phyloP scores from a whole-genome alignment of 2,797 vertebrate genomes.

The Mareca strepera region DNA sequence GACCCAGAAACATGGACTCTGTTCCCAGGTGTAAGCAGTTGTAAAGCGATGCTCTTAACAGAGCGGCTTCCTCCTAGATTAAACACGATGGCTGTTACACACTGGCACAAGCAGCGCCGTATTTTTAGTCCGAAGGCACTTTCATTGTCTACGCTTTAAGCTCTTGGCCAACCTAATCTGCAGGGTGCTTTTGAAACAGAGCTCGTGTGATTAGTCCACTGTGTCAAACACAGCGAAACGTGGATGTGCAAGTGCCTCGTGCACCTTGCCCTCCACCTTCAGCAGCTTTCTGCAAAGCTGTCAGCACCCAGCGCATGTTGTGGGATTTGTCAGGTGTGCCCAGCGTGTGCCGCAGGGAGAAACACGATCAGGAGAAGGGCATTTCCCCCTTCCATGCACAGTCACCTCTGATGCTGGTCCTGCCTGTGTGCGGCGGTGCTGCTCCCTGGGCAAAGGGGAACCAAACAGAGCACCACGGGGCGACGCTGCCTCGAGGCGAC shows the following conservation, averaged over 20 bases:
- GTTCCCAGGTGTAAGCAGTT: slow-evolving; percentile 3
- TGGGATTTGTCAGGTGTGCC: slow-evolving; percentile 32
- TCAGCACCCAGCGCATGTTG: background rate
- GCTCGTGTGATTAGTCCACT: background rate
- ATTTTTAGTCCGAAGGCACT: slow-evolving; percentile 32
- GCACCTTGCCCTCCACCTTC: slow-evolving; percentile 3
- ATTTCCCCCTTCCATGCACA: background rate
- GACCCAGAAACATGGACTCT: slow-evolving; percentile 3
- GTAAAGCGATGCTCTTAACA: background rate
- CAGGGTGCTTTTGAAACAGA: slow-evolving; percentile 48
- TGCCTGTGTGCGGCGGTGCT: too few relatives aligned
- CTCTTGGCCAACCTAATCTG: slow-evolving; percentile 13
- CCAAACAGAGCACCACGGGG: background rate
- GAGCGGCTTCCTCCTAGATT: background rate
- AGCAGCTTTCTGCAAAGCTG: slow-evolving; percentile 31
- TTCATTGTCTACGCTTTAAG: slow-evolving; percentile 13
- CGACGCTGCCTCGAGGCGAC: background rate
- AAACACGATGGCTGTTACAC: slow-evolving; percentile 3
- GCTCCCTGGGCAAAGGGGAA: too few relatives aligned
- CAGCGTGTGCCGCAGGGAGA: background rate
- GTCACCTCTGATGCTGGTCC: background rate
- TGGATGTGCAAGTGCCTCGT: background rate
- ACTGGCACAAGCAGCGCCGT: background rate
- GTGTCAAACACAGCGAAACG: background rate
- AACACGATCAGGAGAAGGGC: accelerated